These are phyloP conservation scores for Procambarus virginalis DNA, from an alignment of 1,140 invertebrate species.

Conservation along the genomic window DNA sequence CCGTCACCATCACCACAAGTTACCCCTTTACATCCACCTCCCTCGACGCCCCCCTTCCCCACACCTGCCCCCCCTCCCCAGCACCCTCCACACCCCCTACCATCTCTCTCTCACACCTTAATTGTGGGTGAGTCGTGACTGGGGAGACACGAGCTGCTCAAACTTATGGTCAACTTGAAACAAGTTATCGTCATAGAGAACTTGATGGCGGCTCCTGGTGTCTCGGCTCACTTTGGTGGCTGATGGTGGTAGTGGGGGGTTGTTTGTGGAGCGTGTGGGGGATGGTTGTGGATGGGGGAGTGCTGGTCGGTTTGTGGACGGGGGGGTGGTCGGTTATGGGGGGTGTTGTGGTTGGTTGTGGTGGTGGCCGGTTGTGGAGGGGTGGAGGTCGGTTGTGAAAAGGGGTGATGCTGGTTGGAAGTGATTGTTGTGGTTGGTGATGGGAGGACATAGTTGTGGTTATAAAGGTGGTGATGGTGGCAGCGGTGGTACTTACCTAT, in stretches of 20 bases:
- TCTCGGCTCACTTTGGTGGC: neutral
- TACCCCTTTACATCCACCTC: neutral
- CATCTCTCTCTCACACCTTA: neutral
- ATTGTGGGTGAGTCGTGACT: constrained; percentile 20
- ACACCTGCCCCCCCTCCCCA: neutral
- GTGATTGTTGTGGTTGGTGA: too few relatives aligned
- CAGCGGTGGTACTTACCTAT: neutral
- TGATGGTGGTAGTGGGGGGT: constrained; percentile 3
- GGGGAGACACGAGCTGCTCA: neutral
- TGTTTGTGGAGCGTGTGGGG: neutral
- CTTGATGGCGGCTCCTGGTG: constrained; percentile 12
- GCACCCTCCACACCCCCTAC: too few relatives aligned
- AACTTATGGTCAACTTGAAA: constrained; percentile 31
- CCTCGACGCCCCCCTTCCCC: too few relatives aligned
- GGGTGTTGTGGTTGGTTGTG: too few relatives aligned
- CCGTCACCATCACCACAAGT: neutral
- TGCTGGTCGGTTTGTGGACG: neutral
- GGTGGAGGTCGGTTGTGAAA: neutral
- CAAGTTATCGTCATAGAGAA: constrained; percentile 16
- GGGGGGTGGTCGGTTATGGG: too few relatives aligned
- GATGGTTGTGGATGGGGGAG: neutral
- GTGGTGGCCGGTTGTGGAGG: too few relatives aligned
- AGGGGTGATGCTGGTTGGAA: neutral
- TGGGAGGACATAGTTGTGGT: neutral
- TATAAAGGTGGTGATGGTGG: neutral